Percentiles rank a stretch among this genome's conserved stretches.
Evolutionary conservation across 1,140 invertebrate genomes (phyloP).

Genomic region (Euura lappo): DNA sequence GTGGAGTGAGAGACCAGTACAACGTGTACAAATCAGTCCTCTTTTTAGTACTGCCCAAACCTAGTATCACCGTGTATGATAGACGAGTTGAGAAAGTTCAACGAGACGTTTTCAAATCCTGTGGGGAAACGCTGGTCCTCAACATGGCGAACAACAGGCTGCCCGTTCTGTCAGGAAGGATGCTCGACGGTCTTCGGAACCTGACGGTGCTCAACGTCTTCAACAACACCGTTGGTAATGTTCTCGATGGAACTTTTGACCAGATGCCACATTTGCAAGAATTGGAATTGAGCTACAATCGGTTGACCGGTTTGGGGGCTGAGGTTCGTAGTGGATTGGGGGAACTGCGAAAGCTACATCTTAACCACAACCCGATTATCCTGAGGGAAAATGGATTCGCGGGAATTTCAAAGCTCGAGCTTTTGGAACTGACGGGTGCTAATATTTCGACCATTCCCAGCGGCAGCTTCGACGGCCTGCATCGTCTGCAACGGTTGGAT

Average conservation of each 20-base stretch:
- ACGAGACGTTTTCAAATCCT: background rate
- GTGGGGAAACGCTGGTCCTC: background rate
- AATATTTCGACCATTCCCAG: background rate
- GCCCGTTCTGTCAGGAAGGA: background rate
- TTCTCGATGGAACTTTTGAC: background rate
- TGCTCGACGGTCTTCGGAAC: background rate
- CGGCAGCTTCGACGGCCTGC: background rate
- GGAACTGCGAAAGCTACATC: background rate
- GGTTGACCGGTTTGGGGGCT: background rate
- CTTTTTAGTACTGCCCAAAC: too few species aligned
- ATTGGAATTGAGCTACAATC: conserved; percentile 9
- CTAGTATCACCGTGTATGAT: too few species aligned
- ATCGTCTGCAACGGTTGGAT: background rate
- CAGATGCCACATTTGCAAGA: background rate
- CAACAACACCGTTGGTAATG: background rate
- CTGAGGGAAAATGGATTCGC: background rate
- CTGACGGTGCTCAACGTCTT: background rate
- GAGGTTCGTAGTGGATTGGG: background rate
- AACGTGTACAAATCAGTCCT: too few species aligned
- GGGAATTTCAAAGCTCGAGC: background rate
- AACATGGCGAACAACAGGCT: background rate
- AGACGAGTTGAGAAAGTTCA: background rate
- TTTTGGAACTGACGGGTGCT: background rate
- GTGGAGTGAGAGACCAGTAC: too few species aligned
- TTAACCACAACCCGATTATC: background rate